Evolutionary conservation across 2,113 vertebrate genomes (phyloP).

Genomic region (Rhombomys opimus): DNA sequence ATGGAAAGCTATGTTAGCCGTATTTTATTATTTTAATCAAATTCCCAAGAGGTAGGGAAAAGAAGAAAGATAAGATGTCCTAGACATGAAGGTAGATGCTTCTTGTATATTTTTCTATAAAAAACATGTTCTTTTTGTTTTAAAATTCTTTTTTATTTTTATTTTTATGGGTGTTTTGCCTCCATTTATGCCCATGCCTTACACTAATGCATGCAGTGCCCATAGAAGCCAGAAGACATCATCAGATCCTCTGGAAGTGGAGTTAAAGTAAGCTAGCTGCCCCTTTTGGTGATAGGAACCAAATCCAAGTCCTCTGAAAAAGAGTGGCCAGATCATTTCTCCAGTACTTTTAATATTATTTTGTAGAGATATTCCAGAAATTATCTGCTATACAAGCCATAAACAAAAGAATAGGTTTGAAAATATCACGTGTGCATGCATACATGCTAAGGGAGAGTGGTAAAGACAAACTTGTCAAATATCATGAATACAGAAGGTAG

Average conservation of each 20-base stretch:
- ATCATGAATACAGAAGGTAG: neutral
- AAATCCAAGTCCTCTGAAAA: neutral
- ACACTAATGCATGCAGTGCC: neutral
- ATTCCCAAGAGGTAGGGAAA: slow-evolving; percentile 34
- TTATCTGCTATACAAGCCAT: slow-evolving; percentile 42
- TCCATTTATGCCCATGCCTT: neutral
- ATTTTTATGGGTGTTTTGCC: neutral
- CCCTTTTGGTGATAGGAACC: neutral
- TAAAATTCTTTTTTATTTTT: neutral
- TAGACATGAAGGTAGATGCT: slow-evolving; percentile 11
- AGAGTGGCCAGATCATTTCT: neutral
- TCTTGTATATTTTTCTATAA: slow-evolving; percentile 18
- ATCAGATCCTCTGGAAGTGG: neutral
- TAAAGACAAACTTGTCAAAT: slow-evolving; percentile 7
- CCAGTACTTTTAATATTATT: neutral
- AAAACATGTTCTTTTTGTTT: slow-evolving; percentile 13
- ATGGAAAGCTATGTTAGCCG: slow-evolving; percentile 48
- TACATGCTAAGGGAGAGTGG: neutral
- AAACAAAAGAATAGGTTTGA: slow-evolving; percentile 19
- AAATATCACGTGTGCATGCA: neutral
- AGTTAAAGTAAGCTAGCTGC: neutral
- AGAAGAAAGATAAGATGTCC: neutral
- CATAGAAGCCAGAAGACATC: neutral
- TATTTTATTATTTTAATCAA: slow-evolving; percentile 72
- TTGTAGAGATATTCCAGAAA: slow-evolving; percentile 32